Conservation (phyloP, 1,140 invertebrate species). For the Zaprionus nigranus region DNA sequence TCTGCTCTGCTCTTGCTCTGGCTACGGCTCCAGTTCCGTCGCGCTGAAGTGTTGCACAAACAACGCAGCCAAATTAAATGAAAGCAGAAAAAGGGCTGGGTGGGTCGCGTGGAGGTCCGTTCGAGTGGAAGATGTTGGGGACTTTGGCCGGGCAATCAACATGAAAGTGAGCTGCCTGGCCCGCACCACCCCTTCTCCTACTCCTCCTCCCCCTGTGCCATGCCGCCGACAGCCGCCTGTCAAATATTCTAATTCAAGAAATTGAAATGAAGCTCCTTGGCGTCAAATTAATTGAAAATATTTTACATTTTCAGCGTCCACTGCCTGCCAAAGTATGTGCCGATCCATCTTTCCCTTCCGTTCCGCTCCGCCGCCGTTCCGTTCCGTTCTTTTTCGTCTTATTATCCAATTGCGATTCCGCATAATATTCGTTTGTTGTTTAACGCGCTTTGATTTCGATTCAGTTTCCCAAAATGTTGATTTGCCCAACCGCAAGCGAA, state of each 20-base stretch:
- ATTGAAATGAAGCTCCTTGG: conserved; percentile 62
- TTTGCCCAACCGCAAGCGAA: conserved; percentile 51
- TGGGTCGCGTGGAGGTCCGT: neutral
- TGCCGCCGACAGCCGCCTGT: conserved; percentile 23
- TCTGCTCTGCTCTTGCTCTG: too few species aligned
- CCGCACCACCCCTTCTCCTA: neutral
- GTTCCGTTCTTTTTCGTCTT: conserved; percentile 15
- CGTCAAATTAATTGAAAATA: conserved; percentile 79
- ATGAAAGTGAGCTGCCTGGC: conserved; percentile 35
- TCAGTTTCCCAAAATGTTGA: conserved; percentile 27
- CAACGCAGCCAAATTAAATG: conserved; percentile 73
- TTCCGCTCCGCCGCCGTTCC: neutral
- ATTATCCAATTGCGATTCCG: conserved; percentile 3
- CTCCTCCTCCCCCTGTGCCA: neutral
- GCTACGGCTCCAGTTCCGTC: conserved; percentile 15
- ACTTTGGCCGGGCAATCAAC: conserved; percentile 41
- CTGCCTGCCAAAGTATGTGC: conserved; percentile 48
- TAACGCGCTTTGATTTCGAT: conserved; percentile 44
- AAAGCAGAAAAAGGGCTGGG: conserved; percentile 63
- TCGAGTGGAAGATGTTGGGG: conserved; percentile 36
- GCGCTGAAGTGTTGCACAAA: conserved; percentile 74
- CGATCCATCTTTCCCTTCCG: conserved; percentile 3
- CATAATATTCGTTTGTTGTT: conserved; percentile 43
- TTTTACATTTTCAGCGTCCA: conserved; percentile 68
- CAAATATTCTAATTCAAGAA: conserved; percentile 53